Conservation (phyloP, 2,113 vertebrate genomes). For the Geococcyx californianus region DNA sequence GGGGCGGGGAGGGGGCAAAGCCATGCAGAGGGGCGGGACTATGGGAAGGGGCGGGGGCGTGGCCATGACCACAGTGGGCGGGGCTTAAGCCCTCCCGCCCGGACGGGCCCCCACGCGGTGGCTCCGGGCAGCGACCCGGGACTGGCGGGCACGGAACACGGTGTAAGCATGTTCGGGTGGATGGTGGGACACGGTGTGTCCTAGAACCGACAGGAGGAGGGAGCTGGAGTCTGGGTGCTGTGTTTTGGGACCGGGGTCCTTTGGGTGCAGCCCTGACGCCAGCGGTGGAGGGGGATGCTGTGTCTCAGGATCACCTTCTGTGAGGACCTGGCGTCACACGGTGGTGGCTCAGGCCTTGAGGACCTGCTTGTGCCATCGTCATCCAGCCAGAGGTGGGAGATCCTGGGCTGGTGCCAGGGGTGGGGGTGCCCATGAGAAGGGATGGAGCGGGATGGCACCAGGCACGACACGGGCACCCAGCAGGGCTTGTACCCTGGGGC, state of each 20-base stretch:
- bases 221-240: not conserved
- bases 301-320: not conserved
- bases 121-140: not conserved
- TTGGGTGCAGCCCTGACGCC: not conserved
- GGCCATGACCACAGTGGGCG: too few relatives aligned
- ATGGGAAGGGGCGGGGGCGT: not conserved
- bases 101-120: not conserved
- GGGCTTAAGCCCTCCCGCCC: too few relatives aligned
- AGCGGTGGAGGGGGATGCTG: not conserved
- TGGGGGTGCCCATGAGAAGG: not conserved
- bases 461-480: not conserved
- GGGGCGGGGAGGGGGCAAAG: not conserved
- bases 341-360: not conserved
- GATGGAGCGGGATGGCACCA: not conserved
- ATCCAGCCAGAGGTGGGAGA: not conserved
- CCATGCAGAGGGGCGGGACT: not conserved
- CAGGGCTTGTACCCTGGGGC: not conserved
- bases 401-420: not conserved
- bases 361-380: too few relatives aligned
- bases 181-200: not conserved
- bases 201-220: fast-evolving
- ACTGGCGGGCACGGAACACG: too few relatives aligned
- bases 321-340: not conserved
- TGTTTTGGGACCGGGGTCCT: not conserved
- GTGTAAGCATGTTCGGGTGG: too few relatives aligned